Evolutionary conservation across 2,888 invertebrate species (phyloP).

Genomic region (Agrotis exclamationis): DNA sequence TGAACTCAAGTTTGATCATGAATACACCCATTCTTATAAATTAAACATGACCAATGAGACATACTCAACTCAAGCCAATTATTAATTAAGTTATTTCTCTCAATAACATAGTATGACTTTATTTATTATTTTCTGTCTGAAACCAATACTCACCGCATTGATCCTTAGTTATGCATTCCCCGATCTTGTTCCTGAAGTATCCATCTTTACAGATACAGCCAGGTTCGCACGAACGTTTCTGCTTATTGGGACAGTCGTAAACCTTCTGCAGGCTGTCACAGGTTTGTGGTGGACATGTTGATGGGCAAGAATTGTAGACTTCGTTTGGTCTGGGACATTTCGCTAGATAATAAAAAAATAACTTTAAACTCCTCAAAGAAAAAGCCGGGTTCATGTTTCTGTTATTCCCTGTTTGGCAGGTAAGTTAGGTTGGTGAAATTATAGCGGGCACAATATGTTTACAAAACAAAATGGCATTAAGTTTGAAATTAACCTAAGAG

Average conservation of each 20-base stretch:
- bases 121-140: no score
- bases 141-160: constrained; percentile 49
- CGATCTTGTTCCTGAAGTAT: constrained; percentile 37
- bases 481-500: no score
- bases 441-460: background rate
- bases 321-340: constrained; percentile 46
- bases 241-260: constrained; percentile 43
- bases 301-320: constrained; percentile 59
- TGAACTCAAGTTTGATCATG: no score
- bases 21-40: no score
- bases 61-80: no score
- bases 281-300: constrained; percentile 65
- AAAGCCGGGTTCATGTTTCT: background rate
- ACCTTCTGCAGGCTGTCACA: constrained; percentile 61
- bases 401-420: background rate
- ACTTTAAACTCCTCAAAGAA: background rate
- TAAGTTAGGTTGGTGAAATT: background rate
- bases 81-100: no score
- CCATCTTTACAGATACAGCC: constrained; percentile 43
- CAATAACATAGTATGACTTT: no score
- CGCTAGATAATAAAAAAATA: constrained; percentile 26
- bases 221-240: constrained; percentile 36
- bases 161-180: constrained; percentile 32
- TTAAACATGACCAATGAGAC: no score
- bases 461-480: no score